Conservation (phyloP, 1,140 invertebrate genomes). For the Ladona fulva region DNA sequence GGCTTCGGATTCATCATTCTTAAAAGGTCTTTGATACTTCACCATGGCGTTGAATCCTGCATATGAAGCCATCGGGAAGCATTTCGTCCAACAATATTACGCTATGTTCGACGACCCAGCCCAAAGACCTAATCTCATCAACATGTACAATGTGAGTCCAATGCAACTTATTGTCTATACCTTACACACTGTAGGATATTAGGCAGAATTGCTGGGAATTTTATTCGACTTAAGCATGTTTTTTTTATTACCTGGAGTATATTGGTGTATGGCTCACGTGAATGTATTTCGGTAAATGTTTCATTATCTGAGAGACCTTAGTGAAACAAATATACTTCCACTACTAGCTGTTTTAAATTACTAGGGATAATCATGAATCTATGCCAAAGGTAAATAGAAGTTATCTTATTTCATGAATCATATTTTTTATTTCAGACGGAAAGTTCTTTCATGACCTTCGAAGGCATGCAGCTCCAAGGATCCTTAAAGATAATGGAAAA, state of each 20-base stretch:
- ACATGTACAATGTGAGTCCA: slow-evolving; percentile 84
- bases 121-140: slow-evolving; percentile 68
- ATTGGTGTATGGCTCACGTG: no score
- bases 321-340: no score
- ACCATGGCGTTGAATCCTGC: slow-evolving; percentile 58
- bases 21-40: neutral
- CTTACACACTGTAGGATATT: no score
- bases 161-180: no score
- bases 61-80: slow-evolving; percentile 85
- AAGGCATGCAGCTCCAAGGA: slow-evolving; percentile 85
- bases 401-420: slow-evolving; percentile 1
- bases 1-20: neutral
- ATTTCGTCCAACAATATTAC: slow-evolving; percentile 90
- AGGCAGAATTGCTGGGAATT: no score
- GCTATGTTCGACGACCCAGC: slow-evolving; percentile 77
- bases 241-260: no score
- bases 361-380: no score
- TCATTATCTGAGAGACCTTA: no score
- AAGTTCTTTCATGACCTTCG: slow-evolving; percentile 91
- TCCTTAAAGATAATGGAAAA: slow-evolving; percentile 90
- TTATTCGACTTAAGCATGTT: no score
- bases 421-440: slow-evolving; percentile 55
- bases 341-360: no score
- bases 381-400: no score
- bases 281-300: no score